Evolutionary conservation across 2,797 vertebrate genomes (phyloP), one percentile per base, ranked within the genome.

Genomic region (Dipus sagitta): DNA sequence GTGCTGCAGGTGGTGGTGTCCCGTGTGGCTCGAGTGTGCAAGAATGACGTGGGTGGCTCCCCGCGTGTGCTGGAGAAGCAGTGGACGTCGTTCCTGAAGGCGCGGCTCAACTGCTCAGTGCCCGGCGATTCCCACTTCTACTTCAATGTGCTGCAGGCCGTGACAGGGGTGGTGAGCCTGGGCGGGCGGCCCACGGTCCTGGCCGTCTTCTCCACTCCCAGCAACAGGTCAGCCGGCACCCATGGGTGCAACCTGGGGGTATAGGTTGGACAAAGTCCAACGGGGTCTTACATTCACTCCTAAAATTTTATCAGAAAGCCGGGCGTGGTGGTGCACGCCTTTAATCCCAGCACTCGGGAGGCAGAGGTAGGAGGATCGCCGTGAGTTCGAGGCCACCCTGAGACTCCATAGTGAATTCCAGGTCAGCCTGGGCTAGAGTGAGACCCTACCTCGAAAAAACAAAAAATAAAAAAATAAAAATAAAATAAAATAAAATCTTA

Each of bases 71-170:
- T 99, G 95, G 99, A 99, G 98, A 99, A 99, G 97, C 99, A 99
- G 97, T 99, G 99, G 99, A 99, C 99, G 0, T 99, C 99, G 1
- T 99, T 99, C 97, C 98, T 99, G 89, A 99, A 99, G 97, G 99
- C 99, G 0, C 98, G 99, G 8, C 98, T 99, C 88, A 99, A 99
- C 98, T 99, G 99, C 98, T 99, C 99, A 0, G 98, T 99, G 83
- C 99, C 99, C 0, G 99, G 99, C 0, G 99, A 99, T 88, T 99
- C 99, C 0, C 99, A 99, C 96, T 99, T 99, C 98, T 99, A 99
- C 97, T 99, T 99, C 96, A 99, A 99, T 9, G 98, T 99, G 97
- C 99, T 99, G 95, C 99, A 99, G 96, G 99, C 99, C 0, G 99
- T 99, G 97, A 99, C 99, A 0, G 98, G 99, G 68, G 97, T 99